Evolutionary conservation across 2,888 invertebrate genomes (phyloP).

Genomic region (Portevinia maculata): DNA sequence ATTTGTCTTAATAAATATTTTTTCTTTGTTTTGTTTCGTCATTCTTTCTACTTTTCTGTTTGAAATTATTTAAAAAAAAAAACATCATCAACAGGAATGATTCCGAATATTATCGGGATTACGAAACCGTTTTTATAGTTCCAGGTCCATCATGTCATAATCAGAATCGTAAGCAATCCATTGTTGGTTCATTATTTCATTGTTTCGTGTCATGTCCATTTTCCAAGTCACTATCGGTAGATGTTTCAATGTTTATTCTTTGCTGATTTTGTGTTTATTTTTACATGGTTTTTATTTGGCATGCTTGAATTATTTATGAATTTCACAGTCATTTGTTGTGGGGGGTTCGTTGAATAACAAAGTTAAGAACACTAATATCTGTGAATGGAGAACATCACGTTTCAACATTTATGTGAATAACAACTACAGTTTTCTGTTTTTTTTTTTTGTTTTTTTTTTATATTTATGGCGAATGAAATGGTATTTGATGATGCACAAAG

Average conservation of each 20-base stretch:
- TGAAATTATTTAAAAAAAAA: conserved; percentile 37
- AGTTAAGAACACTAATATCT: neutral
- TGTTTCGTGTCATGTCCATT: conserved; percentile 59
- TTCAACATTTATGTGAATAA: no score
- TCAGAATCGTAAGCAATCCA: conserved; percentile 85
- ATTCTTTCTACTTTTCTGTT: conserved; percentile 37
- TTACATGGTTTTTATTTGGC: conserved; percentile 3
- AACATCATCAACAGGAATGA: conserved; percentile 81
- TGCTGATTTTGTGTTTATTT: conserved; percentile 26
- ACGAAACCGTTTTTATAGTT: conserved; percentile 90
- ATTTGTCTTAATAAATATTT: no score
- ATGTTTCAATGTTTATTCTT: conserved; percentile 17
- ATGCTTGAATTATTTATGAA: conserved; percentile 4
- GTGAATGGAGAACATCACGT: no score
- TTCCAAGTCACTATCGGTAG: conserved; percentile 16
- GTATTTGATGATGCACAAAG: no score
- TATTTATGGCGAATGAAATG: no score
- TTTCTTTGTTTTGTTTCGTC: conserved; percentile 45
- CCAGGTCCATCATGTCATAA: conserved; percentile 86
- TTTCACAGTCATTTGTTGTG: neutral
- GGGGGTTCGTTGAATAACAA: no score
- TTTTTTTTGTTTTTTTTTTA: no score
- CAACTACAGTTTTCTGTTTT: no score
- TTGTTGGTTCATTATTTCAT: conserved; percentile 63
- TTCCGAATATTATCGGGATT: conserved; percentile 87